Base-by-base conservation (phyloP, 1,140 invertebrate genomes). In the Chelonus insularis region DNA sequence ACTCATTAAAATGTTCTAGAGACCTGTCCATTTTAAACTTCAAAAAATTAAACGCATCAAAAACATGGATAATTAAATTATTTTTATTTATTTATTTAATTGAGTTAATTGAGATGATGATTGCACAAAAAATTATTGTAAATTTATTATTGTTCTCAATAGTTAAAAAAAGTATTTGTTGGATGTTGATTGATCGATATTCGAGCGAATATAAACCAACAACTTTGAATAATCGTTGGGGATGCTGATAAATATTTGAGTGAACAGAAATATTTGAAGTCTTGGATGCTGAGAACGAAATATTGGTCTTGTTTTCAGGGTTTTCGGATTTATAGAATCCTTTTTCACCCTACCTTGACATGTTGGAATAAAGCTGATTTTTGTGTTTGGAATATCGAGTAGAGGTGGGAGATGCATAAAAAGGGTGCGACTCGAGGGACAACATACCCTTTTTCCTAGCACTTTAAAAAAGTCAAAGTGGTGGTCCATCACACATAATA, bases 341-440 rank as follows among this genome's bases (percentile, higher is more conserved):
- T 43, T 55, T 61, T 32, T 29, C 23, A 54, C 51, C 37, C 36
- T 14, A n/a, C 9, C 54, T 7, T 68, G 68, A 74, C 71, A 67
- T 71, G 71, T 75, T 66, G 64, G 70, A 73, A 77, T 75, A 81
- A 81, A 81, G 77, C 77, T 78, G 79, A 79, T 81, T 80, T 81
- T 81, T 81, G 78, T 80, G 78, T 80, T 55, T 78, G 72, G 72
- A 73, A 75, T 80, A 79, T 79, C 75, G 77, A 76, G 20, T 18
- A 50, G 57, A 6, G 32, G 64, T 68, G 69, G 73, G 72, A 18
- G 0, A 72, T 69, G 73, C 72, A 69, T 71, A 68, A 66, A 59
- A 65, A 69, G 69, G 74, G 71, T 72, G 63, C 41, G n/a, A 25
- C 70, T 56, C 52, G 25, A 23, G 67, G 61, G 58, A 55, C 51